These are phyloP conservation scores for Lampris megalopsis DNA, from an alignment of 2,113 vertebrate species.

Conservation along the genomic window DNA sequence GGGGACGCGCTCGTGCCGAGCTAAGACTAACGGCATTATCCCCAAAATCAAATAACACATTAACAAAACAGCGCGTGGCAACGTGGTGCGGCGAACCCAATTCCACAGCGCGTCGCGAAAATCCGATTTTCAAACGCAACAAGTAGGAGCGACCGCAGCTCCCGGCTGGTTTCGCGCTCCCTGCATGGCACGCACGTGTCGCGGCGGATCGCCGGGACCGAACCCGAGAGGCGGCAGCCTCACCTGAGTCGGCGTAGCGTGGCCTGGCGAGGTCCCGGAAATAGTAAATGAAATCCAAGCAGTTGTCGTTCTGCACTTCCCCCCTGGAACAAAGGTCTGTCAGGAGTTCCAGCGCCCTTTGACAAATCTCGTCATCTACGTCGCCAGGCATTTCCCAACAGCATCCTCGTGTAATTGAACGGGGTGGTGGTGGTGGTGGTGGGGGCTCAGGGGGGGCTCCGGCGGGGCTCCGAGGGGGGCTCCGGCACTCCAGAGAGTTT, in stretches of 20 bases:
- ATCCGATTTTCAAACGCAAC: constrained; percentile 1
- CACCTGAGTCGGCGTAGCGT: constrained; percentile 92
- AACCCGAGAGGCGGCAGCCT: constrained; percentile 40
- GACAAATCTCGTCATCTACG: constrained; percentile 98
- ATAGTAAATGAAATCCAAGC: constrained; percentile 96
- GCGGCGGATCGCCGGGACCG: no score
- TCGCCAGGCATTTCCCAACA: constrained; percentile 98
- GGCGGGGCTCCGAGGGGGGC: no score
- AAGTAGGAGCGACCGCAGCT: neutral
- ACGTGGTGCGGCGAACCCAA: neutral
- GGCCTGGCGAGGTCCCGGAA: constrained; percentile 93
- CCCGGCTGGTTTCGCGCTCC: no score
- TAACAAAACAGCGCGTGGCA: no score
- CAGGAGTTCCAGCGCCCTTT: constrained; percentile 95
- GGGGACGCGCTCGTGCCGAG: neutral
- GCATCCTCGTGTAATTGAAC: constrained; percentile 90
- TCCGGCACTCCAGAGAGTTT: constrained; percentile 21
- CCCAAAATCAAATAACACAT: no score
- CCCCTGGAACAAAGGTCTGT: constrained; percentile 95
- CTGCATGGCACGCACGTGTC: no score
- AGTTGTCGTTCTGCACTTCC: constrained; percentile 94
- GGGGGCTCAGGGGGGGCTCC: no score
- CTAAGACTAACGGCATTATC: no score
- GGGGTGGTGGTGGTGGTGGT: no score
- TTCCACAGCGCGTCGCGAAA: neutral